Conservation (phyloP, 2,888 invertebrate species). For the Trissonchulus latispiculum region DNA sequence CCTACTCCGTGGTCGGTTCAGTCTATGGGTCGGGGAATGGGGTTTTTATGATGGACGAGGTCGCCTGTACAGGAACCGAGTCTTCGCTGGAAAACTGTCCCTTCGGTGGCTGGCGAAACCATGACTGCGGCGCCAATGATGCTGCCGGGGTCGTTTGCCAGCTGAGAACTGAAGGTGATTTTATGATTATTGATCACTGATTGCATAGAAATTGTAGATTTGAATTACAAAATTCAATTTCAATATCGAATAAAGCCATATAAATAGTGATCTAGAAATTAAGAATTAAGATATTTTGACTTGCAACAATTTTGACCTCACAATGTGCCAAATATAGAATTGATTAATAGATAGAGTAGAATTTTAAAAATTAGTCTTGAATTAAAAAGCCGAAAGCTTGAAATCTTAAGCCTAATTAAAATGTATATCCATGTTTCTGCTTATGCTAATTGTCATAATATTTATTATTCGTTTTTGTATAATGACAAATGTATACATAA, state of each 20-base stretch:
- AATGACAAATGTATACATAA: background rate
- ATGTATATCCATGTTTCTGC: background rate
- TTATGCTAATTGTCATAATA: background rate
- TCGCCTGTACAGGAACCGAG: slow-evolving; percentile 61
- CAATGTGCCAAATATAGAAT: too few species aligned
- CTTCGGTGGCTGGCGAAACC: slow-evolving; percentile 63
- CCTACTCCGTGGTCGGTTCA: slow-evolving; percentile 33
- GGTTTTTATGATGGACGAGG: slow-evolving; percentile 59
- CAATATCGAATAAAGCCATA: too few species aligned
- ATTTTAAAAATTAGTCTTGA: background rate
- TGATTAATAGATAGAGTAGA: too few species aligned
- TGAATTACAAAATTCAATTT: too few species aligned
- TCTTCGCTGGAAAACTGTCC: slow-evolving; percentile 56
- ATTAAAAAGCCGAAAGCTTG: background rate
- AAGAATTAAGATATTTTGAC: too few species aligned
- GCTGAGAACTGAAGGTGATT: slow-evolving; percentile 18
- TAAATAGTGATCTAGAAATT: too few species aligned
- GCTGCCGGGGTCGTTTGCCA: slow-evolving; percentile 44
- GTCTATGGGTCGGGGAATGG: slow-evolving; percentile 41
- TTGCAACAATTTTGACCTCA: too few species aligned
- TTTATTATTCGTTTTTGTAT: background rate
- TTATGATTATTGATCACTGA: too few species aligned
- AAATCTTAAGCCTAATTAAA: background rate
- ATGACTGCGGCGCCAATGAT: slow-evolving; percentile 55
- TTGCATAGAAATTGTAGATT: too few species aligned